phyloP scores from a whole-genome alignment of 2,797 vertebrate species.

The Limosa lapponica region DNA sequence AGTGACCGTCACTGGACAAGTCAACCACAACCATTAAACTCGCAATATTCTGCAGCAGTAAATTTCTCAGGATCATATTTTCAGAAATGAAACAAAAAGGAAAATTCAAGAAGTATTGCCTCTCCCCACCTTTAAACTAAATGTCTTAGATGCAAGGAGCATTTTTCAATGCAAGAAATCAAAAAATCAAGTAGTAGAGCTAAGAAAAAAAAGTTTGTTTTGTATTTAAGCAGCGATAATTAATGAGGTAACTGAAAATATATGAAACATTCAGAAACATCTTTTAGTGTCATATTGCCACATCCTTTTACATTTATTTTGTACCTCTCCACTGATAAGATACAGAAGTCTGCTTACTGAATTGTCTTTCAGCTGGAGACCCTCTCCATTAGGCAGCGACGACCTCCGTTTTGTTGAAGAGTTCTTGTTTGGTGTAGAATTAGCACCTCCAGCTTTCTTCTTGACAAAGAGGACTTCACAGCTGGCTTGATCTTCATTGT shows the following conservation, averaged over 20 bases:
- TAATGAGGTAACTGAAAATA: background rate
- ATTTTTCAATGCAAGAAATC: background rate
- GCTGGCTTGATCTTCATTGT: slow-evolving; percentile 98
- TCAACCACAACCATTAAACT: background rate
- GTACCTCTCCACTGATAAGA: background rate
- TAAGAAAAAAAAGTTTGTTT: background rate
- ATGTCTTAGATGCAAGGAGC: background rate
- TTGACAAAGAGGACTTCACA: slow-evolving; percentile 93
- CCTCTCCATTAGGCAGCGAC: slow-evolving; percentile 92
- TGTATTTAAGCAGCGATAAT: background rate
- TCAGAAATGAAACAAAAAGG: background rate
- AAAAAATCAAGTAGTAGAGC: background rate
- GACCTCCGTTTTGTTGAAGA: slow-evolving; percentile 86
- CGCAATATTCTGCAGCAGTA: background rate
- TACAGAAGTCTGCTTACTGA: slow-evolving; percentile 76
- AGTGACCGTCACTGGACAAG: background rate
- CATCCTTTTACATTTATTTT: background rate
- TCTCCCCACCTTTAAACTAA: background rate
- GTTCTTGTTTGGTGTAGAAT: slow-evolving; percentile 84
- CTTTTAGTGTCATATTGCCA: background rate
- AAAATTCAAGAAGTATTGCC: background rate
- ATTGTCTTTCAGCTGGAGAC: slow-evolving; percentile 84
- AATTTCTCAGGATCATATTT: background rate
- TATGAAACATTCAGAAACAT: background rate
- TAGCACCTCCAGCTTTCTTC: slow-evolving; percentile 82